Evolutionary conservation across 2,797 vertebrate species (phyloP).

Genomic region (Manis pentadactyla): DNA sequence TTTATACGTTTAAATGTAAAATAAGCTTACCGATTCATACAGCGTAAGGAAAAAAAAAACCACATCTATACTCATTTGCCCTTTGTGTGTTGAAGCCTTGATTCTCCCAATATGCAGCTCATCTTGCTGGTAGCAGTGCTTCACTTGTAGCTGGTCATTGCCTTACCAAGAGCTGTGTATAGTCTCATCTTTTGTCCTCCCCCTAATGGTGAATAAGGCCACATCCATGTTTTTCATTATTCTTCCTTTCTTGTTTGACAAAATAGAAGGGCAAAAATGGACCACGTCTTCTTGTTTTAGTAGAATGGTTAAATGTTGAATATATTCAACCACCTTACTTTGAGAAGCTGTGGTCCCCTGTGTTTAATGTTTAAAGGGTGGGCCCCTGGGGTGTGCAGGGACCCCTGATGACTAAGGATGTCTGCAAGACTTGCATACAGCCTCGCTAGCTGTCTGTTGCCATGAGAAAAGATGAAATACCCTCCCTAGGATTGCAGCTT

Average conservation of each 20-base stretch:
- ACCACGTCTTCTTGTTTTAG: background rate
- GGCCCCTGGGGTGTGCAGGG: background rate
- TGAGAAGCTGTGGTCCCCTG: slow-evolving; percentile 8
- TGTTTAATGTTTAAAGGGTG: slow-evolving; percentile 2
- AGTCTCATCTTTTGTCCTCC: background rate
- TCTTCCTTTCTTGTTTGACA: slow-evolving; percentile 39
- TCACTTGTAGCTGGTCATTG: background rate
- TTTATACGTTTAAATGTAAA: background rate
- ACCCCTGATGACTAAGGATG: background rate
- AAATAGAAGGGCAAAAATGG: background rate
- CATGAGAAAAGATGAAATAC: background rate
- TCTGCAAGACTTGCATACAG: background rate
- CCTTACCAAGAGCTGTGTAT: background rate
- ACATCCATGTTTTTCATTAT: background rate
- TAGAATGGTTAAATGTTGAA: slow-evolving; percentile 40
- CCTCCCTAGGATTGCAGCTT: background rate
- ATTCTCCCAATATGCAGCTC: background rate
- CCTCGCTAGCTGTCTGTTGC: background rate
- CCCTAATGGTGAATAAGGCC: background rate
- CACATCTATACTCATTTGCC: background rate
- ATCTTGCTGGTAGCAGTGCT: background rate
- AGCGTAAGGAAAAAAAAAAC: background rate
- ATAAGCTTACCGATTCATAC: background rate
- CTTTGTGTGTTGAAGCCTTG: background rate
- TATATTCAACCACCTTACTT: slow-evolving; percentile 53